Conservation (phyloP, 2,797 vertebrate genomes). For the Acridotheres tristis region DNA sequence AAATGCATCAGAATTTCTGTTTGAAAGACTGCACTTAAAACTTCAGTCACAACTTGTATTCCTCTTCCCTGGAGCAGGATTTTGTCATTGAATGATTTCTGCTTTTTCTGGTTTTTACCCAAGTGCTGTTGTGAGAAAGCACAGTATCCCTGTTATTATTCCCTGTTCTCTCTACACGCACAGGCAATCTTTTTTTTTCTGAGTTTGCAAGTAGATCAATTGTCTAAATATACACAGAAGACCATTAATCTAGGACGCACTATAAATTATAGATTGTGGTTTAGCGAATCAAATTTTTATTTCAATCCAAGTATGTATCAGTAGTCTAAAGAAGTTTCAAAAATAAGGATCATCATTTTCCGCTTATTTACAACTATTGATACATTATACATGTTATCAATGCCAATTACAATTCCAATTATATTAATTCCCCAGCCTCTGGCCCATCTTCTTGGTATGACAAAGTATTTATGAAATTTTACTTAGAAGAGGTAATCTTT, state of each 20-base stretch:
- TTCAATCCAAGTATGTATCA: background rate
- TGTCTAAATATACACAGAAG: background rate
- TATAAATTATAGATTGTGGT: background rate
- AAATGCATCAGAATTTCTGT: background rate
- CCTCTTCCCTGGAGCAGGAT: background rate
- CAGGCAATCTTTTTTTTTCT: rapidly evolving
- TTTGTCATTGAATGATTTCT: background rate
- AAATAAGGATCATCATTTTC: background rate
- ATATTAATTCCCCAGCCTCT: background rate
- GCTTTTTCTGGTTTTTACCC: background rate
- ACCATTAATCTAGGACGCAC: background rate
- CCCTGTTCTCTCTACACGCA: background rate
- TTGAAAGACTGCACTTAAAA: background rate
- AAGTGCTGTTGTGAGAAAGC: rapidly evolving
- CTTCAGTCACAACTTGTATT: background rate
- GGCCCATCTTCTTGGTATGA: background rate
- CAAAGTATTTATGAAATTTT: background rate
- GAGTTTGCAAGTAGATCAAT: background rate
- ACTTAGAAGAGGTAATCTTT: background rate
- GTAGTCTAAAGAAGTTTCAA: background rate
- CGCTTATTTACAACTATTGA: background rate
- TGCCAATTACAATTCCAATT: background rate
- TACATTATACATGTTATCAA: background rate
- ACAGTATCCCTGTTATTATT: background rate
- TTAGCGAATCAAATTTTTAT: background rate